Conservation (phyloP, 2,113 vertebrate genomes). For the Petrocephalus microphthalmus region DNA sequence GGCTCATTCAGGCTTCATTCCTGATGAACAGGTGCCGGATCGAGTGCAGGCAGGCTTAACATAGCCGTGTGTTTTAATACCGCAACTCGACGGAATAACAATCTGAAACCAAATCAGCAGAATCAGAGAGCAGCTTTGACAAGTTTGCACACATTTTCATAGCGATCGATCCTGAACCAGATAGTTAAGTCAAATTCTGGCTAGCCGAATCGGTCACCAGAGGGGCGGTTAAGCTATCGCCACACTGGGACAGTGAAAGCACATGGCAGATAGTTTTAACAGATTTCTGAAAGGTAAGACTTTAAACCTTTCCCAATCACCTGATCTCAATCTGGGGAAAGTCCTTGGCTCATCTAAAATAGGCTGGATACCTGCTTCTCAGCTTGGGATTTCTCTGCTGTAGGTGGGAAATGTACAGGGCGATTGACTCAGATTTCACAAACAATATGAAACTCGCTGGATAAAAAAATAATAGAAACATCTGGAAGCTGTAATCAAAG, state of each 20-base stretch:
- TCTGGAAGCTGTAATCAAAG: slow-evolving; percentile 42
- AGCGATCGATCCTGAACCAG: not conserved
- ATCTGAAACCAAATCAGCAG: not conserved
- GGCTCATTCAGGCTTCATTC: slow-evolving; percentile 27
- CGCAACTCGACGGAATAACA: not conserved
- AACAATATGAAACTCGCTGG: slow-evolving; percentile 30
- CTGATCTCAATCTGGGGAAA: slow-evolving; percentile 28
- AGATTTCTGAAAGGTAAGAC: not conserved
- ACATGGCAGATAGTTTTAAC: not conserved
- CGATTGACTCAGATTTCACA: slow-evolving; percentile 33
- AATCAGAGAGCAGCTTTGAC: not conserved
- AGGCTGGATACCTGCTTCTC: slow-evolving; percentile 20
- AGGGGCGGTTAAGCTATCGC: not conserved
- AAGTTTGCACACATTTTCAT: not conserved
- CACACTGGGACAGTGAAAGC: not conserved
- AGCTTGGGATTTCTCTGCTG: slow-evolving; percentile 16
- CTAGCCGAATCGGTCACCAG: slow-evolving; percentile 7
- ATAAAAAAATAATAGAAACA: slow-evolving; percentile 31
- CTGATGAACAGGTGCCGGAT: slow-evolving; percentile 30
- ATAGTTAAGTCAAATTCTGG: not conserved
- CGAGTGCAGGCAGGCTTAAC: too few species aligned
- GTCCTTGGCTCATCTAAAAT: slow-evolving; percentile 22
- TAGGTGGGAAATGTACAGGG: slow-evolving; percentile 13
- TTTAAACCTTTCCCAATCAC: slow-evolving; percentile 18
- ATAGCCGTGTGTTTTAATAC: not conserved